Base-by-base conservation (phyloP, 2,797 vertebrate species). In the Varecia variegata region DNA sequence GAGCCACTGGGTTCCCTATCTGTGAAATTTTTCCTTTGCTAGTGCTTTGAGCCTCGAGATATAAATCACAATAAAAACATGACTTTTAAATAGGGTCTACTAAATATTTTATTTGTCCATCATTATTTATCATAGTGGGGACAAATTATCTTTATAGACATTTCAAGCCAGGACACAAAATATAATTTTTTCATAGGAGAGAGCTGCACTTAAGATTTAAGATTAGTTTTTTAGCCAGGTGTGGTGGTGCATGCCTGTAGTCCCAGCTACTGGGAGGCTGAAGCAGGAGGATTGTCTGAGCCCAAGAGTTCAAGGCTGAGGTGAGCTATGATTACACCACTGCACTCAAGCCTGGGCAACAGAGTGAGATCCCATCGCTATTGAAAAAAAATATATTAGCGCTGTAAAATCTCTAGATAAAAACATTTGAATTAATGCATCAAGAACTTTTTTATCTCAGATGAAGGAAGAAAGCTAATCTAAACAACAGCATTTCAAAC, bases 1-100 rank as follows among this genome's bases (percentile, higher is more conserved):
- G 45, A 95, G 50, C 9, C 38, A 86, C 38, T 79, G 21, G 35
- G 56, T 71, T 77, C n/a, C 73, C 35, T 81, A 81, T 43, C 80
- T 93, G 27, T 40, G 38, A 85, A 82, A 81, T 70, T 87, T 88
- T 77, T 89, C 65, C 35, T 90, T 45, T 95, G 50, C 47, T 85
- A 94, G 90, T n/a, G 95, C 77, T 94, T 76, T 94, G 40, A 94
- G 21, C 32, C 52, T 60, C 95, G 20, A 88, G 4, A 96, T 23
- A 84, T 3, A 88, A 79, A 93, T 79, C 60, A 93, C 4, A 88
- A 92, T 43, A 82, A 93, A 83, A 90, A 76, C 35, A 38, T 56
- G 9, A 76, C 11, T 54, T 62, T 62, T 32, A 92, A 83, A 50
- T 10, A 71, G 11, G 32, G 70, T n/a, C 88, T 93, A 82, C 3